Percentiles rank a stretch among this genome's conserved stretches.
Evolutionary conservation across 2,888 invertebrate species (phyloP).

Genomic region (Temnothorax ravouxi): DNA sequence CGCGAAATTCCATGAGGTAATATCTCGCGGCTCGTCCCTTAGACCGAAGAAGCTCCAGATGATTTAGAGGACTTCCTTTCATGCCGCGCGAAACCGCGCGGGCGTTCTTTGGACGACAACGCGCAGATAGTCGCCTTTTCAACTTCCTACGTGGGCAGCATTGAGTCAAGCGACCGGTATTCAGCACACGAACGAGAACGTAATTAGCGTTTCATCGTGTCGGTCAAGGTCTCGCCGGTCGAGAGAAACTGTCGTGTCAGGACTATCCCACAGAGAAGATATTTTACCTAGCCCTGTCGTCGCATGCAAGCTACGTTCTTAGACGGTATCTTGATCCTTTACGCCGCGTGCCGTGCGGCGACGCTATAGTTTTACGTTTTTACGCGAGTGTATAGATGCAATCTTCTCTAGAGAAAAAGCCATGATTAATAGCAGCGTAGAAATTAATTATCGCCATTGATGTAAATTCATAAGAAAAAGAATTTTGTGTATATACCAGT

Average conservation of each 20-base stretch:
- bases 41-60: constrained; percentile 13
- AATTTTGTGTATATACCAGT: background rate
- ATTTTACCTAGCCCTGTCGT: constrained; percentile 3
- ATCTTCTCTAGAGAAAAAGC: background rate
- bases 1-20: constrained; percentile 4
- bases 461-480: background rate
- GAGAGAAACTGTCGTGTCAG: constrained; percentile 43
- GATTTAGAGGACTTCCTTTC: constrained; percentile 51
- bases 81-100: constrained; percentile 26
- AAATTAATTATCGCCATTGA: background rate
- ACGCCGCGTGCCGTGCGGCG: background rate
- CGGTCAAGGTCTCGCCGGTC: constrained; percentile 37
- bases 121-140: constrained; percentile 24
- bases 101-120: constrained; percentile 19
- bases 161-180: constrained; percentile 38
- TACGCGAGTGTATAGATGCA: background rate
- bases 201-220: constrained; percentile 53
- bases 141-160: constrained; percentile 44
- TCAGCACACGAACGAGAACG: constrained; percentile 46
- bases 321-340: constrained; percentile 23
- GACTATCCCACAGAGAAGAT: constrained; percentile 25
- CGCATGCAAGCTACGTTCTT: background rate
- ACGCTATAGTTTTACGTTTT: constrained; percentile 8
- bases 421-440: background rate
- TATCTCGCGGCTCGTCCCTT: background rate